Base-by-base conservation (phyloP, 2,113 vertebrate species). In the Abramis brama region DNA sequence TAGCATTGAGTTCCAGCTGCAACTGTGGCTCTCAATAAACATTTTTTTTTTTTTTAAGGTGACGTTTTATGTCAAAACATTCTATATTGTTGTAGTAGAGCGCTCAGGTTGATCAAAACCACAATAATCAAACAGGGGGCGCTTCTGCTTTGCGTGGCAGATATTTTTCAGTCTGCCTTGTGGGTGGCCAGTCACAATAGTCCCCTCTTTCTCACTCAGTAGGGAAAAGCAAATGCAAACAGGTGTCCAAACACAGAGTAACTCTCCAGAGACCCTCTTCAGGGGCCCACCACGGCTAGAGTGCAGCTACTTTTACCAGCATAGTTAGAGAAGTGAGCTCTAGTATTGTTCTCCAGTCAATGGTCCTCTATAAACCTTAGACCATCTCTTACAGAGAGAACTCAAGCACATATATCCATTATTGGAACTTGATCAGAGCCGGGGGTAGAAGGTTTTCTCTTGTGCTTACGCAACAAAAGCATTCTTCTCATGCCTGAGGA, bases 231-330 rank as follows among this genome's bases (percentile, higher is more conserved):
- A 87, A 91, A 89, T 62, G 88, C 88, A 84, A 89, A 86, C 90
- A 89, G 88, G 90, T 91, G 90, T 91, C 90, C 80, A 91, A 89
- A 91, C 88, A 91, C 68, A 86, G 77, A 36, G 59, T 30, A 76
- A 23, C 70, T 64, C 83, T 88, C 66, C 52, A 36, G 83, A 79
- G 85, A 82, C 87, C 83, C 85, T 80, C 87, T 47, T 68, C 62
- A 83, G 75, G 71, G 85, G 74, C 68, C 79, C 85, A 52, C 39
- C 75, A 9, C 30, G 30, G 43, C 47, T 43, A 43, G n/a, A 83
- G 43, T 76, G 75, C 79, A 78, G 55, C 84, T 81, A 80, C 86
- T 73, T 87, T 87, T 81, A 86, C 52, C 76, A 90, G 84, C 12
- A 45, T n/a, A 59, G 47, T 55, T 43, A 50, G 23, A 64, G 52